A percentile compares a stretch with the other conserved stretches of the same genome.
These are phyloP conservation scores for Cynoglossus semilaevis DNA, from an alignment of 2,113 vertebrate species.

Conservation along the genomic window DNA sequence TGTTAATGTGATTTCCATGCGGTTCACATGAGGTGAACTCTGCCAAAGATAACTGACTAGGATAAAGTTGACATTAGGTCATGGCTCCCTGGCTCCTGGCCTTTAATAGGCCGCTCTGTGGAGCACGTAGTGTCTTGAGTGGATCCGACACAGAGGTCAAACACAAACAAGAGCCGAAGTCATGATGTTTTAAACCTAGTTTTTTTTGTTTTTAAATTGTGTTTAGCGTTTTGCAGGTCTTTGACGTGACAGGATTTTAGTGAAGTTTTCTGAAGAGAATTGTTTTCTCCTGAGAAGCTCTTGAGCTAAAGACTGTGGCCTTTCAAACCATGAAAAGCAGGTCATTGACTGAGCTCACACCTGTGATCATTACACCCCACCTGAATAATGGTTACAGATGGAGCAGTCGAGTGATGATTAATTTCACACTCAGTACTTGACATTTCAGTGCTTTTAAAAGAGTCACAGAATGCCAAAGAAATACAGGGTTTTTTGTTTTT, in stretches of 20 bases:
- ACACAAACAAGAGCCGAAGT: background rate
- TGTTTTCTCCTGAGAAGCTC: background rate
- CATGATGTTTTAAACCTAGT: background rate
- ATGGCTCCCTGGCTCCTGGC: constrained; percentile 1
- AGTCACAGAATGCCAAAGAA: background rate
- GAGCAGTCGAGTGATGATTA: background rate
- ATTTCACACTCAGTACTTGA: background rate
- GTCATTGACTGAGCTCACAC: background rate
- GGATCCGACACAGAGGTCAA: background rate
- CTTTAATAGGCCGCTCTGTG: constrained; percentile 9
- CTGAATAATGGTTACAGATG: constrained; percentile 5
- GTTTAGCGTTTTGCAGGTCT: no score
- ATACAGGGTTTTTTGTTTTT: no score
- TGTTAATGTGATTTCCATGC: background rate
- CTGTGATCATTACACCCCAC: background rate
- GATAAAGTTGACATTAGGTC: constrained; percentile 6
- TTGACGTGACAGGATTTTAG: no score
- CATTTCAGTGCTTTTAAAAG: background rate
- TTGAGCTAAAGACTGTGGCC: background rate
- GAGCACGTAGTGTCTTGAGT: background rate
- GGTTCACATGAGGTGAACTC: constrained; percentile 15
- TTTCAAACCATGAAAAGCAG: background rate
- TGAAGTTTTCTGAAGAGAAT: background rate
- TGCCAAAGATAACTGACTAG: constrained; percentile 8
- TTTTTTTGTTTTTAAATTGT: no score